Evolutionary conservation across 2,797 vertebrate species (phyloP), one percentile per base, ranked within the genome.

Genomic region (Anguilla obscura): DNA sequence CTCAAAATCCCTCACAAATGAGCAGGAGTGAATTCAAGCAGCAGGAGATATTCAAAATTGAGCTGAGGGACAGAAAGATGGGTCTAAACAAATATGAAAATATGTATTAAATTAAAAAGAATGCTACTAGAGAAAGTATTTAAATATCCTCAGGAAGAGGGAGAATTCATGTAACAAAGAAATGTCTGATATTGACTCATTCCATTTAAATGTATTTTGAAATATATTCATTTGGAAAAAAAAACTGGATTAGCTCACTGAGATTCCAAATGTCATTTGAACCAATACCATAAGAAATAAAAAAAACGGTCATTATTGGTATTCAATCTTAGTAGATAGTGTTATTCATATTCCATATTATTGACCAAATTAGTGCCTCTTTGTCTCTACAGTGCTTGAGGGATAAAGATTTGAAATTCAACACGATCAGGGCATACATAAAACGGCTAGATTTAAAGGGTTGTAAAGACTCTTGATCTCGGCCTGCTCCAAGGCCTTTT

Each of bases 401-500:
- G 74, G 86, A 87, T 66, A 89, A 86, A 74, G 88, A 89, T 91
- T 91, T 91, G 40, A 89, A 91, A 85, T 86, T 66, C 89, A 92
- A 90, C 85, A 87, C 87, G 87, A 90, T 86, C 27, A 52, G 40
- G 87, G 88, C 86, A 50, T 89, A 90, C 85, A 92, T 87, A 90
- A 58, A 91, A 89, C 86, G 86, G 40, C 12, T 74, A 88, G 86
- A 91, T 93, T 90, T 90, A 93, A 93, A 94, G 90, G 91, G 89
- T 88, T 90, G 87, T 90, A 88, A 40, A 40, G 89, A 90, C 87
- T 88, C 90, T 91, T 93, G 87, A 93, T 93, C 82, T 88, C 90
- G 91, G 89, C 91, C 89, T 88, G 88, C 89, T 93, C 89, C 89
- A 90, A 89, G 90, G 88, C 88, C 86, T 92, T 93, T 92, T 92